These are phyloP conservation scores for Branchinecta lynchi DNA, from an alignment of 1,140 invertebrate genomes.

Conservation along the genomic window DNA sequence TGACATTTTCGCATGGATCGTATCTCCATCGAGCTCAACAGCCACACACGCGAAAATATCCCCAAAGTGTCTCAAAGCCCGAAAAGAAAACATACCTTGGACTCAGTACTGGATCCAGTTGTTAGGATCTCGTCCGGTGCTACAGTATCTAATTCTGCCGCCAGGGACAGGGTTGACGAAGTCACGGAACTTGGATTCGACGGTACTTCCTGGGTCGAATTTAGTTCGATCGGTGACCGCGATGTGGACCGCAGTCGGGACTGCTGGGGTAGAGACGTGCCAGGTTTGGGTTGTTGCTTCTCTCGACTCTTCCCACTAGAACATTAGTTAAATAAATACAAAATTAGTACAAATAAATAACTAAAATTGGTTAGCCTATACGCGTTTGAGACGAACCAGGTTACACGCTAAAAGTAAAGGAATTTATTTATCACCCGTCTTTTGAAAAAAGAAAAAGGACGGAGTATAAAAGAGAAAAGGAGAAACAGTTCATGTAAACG, in stretches of 20 bases:
- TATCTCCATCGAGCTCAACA: no score
- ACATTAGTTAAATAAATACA: background rate
- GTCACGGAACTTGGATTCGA: background rate
- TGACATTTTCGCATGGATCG: no score
- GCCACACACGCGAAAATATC: no score
- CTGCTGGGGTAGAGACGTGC: background rate
- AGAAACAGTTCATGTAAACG: no score
- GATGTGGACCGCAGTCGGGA: background rate
- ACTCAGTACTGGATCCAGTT: background rate
- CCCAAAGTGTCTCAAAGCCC: no score
- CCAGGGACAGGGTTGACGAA: background rate
- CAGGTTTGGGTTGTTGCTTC: background rate
- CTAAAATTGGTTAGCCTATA: no score
- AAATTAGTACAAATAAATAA: no score
- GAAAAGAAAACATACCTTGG: background rate
- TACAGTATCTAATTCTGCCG: background rate
- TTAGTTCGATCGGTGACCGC: background rate
- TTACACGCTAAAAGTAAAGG: no score
- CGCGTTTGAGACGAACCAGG: no score
- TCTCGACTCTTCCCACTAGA: background rate
- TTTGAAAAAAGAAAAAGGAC: no score
- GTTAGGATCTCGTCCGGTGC: background rate
- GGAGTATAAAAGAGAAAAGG: no score
- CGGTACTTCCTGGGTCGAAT: background rate
- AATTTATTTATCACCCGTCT: no score